Evolutionary conservation across 1,140 invertebrate species (phyloP).

Genomic region (Cataglyphis hispanica): DNA sequence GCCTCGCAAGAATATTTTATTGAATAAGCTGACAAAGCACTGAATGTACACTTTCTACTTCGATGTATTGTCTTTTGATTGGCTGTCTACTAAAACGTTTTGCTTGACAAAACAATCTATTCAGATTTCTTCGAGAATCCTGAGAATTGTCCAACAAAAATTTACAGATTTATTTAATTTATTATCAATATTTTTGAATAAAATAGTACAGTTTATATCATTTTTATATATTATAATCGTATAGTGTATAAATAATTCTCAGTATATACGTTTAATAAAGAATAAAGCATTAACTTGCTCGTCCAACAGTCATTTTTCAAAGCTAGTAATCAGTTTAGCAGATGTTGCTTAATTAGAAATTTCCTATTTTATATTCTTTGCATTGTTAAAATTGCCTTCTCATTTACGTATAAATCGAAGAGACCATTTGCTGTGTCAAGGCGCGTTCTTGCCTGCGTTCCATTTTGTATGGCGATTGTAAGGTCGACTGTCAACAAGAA

Average conservation of each 20-base stretch:
- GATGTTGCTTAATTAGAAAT: not conserved
- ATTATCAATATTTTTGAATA: too few relatives aligned
- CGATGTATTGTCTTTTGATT: not conserved
- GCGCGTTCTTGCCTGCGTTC: not conserved
- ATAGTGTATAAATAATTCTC: too few relatives aligned
- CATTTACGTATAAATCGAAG: slow-evolving; percentile 1
- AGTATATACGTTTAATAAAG: not conserved
- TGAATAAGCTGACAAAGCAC: not conserved
- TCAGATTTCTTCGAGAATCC: not conserved
- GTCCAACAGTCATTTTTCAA: not conserved
- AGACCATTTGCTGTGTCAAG: not conserved
- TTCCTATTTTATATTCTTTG: not conserved
- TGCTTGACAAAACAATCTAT: not conserved
- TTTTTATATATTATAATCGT: too few relatives aligned
- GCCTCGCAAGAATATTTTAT: not conserved
- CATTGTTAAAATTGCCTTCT: not conserved
- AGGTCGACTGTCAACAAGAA: not conserved
- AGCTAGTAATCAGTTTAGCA: not conserved
- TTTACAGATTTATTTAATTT: not conserved
- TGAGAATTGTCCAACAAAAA: not conserved
- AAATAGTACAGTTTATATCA: too few relatives aligned
- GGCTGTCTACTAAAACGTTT: not conserved
- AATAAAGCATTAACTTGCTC: not conserved
- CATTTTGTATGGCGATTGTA: slow-evolving; percentile 9
- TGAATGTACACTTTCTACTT: slow-evolving; percentile 25